These are phyloP conservation scores for Drosophila meridiana DNA, from an alignment of 2,888 invertebrate genomes.

Conservation along the genomic window DNA sequence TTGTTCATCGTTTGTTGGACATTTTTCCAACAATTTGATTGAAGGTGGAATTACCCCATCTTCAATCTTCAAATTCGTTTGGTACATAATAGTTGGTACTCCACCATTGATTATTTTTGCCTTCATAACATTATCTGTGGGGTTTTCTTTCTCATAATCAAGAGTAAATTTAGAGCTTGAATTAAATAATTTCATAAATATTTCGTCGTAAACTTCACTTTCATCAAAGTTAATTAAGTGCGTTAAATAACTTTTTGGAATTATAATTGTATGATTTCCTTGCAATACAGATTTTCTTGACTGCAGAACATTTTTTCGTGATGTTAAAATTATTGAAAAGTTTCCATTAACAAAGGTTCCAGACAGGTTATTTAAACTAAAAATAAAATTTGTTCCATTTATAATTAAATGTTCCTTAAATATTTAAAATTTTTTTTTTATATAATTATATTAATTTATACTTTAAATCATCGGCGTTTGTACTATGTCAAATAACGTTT, in stretches of 20 bases:
- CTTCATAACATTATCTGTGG: neutral
- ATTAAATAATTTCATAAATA: neutral
- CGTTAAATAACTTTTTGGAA: slow-evolving; percentile 48
- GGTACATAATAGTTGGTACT: neutral
- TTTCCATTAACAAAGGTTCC: slow-evolving; percentile 76
- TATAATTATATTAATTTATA: too few relatives aligned
- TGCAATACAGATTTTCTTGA: slow-evolving; percentile 55
- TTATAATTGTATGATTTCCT: slow-evolving; percentile 64
- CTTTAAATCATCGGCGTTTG: too few relatives aligned
- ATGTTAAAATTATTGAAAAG: slow-evolving; percentile 80
- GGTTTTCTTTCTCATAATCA: neutral
- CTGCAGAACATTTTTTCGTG: slow-evolving; percentile 74
- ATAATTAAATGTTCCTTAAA: neutral
- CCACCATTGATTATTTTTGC: neutral
- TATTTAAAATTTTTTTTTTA: neutral
- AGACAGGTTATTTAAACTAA: slow-evolving; percentile 74
- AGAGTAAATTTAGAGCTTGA: slow-evolving; percentile 6
- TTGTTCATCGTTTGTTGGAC: slow-evolving; percentile 59
- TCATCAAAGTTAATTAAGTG: slow-evolving; percentile 21
- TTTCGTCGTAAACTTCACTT: neutral
- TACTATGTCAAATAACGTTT: too few relatives aligned
- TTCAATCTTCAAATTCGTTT: slow-evolving; percentile 33
- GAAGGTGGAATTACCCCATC: slow-evolving; percentile 58
- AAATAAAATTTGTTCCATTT: neutral
- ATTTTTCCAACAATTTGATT: slow-evolving; percentile 66